Evolutionary conservation across 2,113 vertebrate genomes (phyloP).

Genomic region (Tiliqua scincoides): DNA sequence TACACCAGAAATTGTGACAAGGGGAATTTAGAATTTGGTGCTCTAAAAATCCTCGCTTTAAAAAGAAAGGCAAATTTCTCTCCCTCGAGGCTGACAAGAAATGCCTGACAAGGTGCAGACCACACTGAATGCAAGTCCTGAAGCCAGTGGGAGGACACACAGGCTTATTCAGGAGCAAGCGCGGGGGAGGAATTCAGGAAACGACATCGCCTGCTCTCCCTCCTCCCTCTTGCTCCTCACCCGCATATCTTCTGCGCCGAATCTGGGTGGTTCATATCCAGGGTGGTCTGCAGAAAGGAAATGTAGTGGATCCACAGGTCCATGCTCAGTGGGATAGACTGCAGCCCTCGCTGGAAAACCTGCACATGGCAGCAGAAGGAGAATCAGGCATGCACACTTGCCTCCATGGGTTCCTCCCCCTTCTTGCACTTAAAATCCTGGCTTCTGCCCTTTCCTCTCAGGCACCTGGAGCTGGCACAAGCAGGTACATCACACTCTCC

Average conservation of each 20-base stretch:
- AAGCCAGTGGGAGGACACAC: accelerated
- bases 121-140: too few species aligned
- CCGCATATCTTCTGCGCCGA: conserved; percentile 79
- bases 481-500: not conserved
- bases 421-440: not conserved
- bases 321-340: conserved; percentile 83
- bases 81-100: not conserved
- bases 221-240: conserved; percentile 44
- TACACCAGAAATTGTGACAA: not conserved
- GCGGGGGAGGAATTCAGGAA: not conserved
- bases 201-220: not conserved
- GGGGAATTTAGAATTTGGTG: not conserved
- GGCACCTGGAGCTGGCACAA: not conserved
- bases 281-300: conserved; percentile 78
- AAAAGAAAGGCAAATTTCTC: not conserved
- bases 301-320: conserved; percentile 90
- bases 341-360: conserved; percentile 83
- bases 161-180: too few species aligned
- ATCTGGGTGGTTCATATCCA: conserved; percentile 81
- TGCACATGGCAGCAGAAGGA: conserved; percentile 34
- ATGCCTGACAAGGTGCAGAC: not conserved
- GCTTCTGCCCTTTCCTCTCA: not conserved
- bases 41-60: not conserved
- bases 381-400: not conserved
- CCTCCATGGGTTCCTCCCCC: not conserved